A percentile compares a stretch with the other conserved stretches of the same genome.
These are phyloP conservation scores for Eucidaris tribuloides DNA, from an alignment of 35 echinoderm and acorn worm genomes.

Conservation along the genomic window DNA sequence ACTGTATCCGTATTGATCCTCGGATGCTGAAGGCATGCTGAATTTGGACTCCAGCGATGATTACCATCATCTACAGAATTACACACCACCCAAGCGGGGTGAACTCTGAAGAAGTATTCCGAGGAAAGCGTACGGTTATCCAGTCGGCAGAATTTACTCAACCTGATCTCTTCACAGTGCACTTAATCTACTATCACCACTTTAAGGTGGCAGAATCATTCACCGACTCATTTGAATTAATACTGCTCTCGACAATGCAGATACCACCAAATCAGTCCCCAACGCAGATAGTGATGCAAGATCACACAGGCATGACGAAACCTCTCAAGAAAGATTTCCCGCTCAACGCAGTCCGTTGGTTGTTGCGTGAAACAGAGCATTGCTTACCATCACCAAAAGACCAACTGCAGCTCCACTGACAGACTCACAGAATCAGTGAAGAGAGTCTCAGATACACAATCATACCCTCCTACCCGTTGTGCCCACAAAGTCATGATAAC, in stretches of 20 bases:
- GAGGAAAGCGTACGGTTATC: slow-evolving; percentile 79
- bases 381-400: slow-evolving; percentile 60
- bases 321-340: slow-evolving; percentile 33
- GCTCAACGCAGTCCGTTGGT: slow-evolving; percentile 29
- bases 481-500: slow-evolving; percentile 73
- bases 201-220: slow-evolving; percentile 85
- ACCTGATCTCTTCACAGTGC: slow-evolving; percentile 72
- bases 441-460: slow-evolving; percentile 67
- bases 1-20: slow-evolving; percentile 59
- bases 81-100: slow-evolving; percentile 57
- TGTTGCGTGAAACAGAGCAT: slow-evolving; percentile 81
- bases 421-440: slow-evolving; percentile 68
- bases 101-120: slow-evolving; percentile 84
- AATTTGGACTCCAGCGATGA: slow-evolving; percentile 83
- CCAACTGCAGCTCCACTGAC: slow-evolving; percentile 78
- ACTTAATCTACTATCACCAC: slow-evolving; percentile 95
- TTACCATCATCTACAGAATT: slow-evolving; percentile 80
- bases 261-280: slow-evolving; percentile 85
- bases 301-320: slow-evolving; percentile 69
- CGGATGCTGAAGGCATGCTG: slow-evolving; percentile 65
- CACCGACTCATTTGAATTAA: slow-evolving; percentile 73
- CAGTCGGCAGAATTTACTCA: slow-evolving; percentile 93
- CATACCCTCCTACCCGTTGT: slow-evolving; percentile 71
- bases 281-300: slow-evolving; percentile 51
- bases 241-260: slow-evolving; percentile 73